Evolutionary conservation across 53 echinoderm and acorn worm genomes (phyloP), one percentile per base, ranked within the genome.

Genomic region (Echinometra lucunter): DNA sequence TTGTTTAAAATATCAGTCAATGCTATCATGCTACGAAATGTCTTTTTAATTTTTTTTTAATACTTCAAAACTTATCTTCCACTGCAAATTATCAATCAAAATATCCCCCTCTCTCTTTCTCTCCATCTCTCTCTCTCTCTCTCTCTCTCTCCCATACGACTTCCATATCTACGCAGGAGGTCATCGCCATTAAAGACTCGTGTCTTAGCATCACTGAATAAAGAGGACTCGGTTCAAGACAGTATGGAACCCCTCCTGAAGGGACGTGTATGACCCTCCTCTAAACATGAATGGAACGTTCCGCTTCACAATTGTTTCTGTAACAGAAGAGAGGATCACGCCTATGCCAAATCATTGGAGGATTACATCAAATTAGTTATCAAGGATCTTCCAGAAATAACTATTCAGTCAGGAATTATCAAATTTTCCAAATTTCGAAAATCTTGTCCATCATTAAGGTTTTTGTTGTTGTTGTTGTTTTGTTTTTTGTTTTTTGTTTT

Each of bases 181-280:
- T 32, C 58, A 23, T n/a, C 44, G 8, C 44, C 66, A 28, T n/a
- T 69, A 70, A 37, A 44, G 3, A 69, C 91, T n/a, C 66, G 45
- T 8, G 45, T 91, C 16, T 44, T 91, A 47, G 70, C 91, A 69
- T 91, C 91, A 30, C 70, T 91, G 8, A 91, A 91, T 45, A 47
- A 70, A 25, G 91, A 91, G 11, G 91, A 91, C 11, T 66, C 81
- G 16, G 80, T 80, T 30, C 56, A 93, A 74, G 93, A 93, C 57
- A 93, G 93, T 57, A 93, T 93, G 49, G 93, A 93, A 40, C 93
- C 93, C 78, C 93, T 93, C 37, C 80, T 93, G 6, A 93, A 93
- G 57, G 93, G 75, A 78, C 55, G 27, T 12, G 93, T 93, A 34
- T 93, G 38, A 93, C 35, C 63, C 37, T 6, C 89, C 89, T 8